phyloP scores from a whole-genome alignment of 2,888 invertebrate species.

The Monoplex corrugatus region DNA sequence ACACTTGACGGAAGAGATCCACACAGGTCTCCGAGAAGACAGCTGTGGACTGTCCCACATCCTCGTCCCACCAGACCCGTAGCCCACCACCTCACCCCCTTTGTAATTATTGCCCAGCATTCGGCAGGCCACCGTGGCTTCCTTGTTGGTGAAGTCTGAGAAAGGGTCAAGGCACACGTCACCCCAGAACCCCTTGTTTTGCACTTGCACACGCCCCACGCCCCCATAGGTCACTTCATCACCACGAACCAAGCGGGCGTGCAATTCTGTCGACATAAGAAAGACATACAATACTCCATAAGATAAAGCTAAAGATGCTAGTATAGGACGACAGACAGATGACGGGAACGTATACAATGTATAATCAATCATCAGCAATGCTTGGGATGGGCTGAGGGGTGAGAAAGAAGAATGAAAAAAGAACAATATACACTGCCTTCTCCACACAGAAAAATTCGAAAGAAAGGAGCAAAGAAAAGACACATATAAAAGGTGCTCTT shows the following conservation, averaged over 20 bases:
- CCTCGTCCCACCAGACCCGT: conserved; percentile 55
- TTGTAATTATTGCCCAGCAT: conserved; percentile 62
- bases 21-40: conserved; percentile 58
- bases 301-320: too few relatives aligned
- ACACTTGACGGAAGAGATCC: conserved; percentile 83
- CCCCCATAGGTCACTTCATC: neutral
- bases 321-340: too few relatives aligned
- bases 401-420: too few relatives aligned
- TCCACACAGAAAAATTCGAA: too few relatives aligned
- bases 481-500: too few relatives aligned
- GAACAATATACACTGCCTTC: too few relatives aligned
- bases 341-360: too few relatives aligned
- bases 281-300: too few relatives aligned
- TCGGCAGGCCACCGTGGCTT: conserved; percentile 63
- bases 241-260: neutral
- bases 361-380: too few relatives aligned
- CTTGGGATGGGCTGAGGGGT: too few relatives aligned
- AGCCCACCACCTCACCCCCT: conserved; percentile 60
- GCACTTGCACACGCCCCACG: conserved; percentile 56
- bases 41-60: neutral
- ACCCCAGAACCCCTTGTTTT: conserved; percentile 63
- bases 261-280: neutral
- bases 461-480: too few relatives aligned
- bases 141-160: conserved; percentile 61
- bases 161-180: conserved; percentile 66